Conservation (phyloP, 2,888 invertebrate species). For the Agrilus mali region DNA sequence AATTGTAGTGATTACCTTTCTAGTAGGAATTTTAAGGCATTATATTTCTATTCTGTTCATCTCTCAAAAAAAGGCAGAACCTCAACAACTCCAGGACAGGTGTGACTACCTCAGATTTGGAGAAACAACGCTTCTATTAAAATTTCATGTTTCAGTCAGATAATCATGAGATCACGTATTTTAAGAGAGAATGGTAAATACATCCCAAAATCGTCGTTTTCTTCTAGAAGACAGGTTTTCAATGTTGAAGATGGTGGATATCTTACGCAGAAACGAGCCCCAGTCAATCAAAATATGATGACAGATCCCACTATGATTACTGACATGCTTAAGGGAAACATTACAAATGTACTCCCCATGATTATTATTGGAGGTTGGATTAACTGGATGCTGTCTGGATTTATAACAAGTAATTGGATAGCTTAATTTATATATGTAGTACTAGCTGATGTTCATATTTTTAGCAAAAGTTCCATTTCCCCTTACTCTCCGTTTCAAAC, state of each 20-base stretch:
- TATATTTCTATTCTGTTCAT: constrained; percentile 91
- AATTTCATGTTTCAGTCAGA: constrained; percentile 52
- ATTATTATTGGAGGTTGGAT: constrained; percentile 98
- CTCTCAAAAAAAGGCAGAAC: constrained; percentile 92
- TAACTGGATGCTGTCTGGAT: constrained; percentile 98
- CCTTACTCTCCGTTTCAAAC: constrained; percentile 88
- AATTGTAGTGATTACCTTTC: constrained; percentile 94
- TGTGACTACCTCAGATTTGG: constrained; percentile 2
- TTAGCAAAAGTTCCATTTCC: constrained; percentile 92
- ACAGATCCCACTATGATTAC: constrained; percentile 91
- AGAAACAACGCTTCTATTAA: neutral
- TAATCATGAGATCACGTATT: constrained; percentile 78
- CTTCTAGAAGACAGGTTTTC: constrained; percentile 83
- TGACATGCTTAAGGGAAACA: constrained; percentile 94
- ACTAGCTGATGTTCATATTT: constrained; percentile 14
- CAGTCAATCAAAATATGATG: constrained; percentile 76
- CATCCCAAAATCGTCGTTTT: constrained; percentile 75
- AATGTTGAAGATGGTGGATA: constrained; percentile 87
- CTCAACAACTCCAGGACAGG: constrained; percentile 81
- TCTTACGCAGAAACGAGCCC: constrained; percentile 73
- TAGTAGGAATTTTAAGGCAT: constrained; percentile 93
- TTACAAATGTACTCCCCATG: constrained; percentile 95
- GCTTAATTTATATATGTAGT: neutral
- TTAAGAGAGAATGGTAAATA: constrained; percentile 94
- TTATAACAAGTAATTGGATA: constrained; percentile 56